Evolutionary conservation across 2,888 invertebrate species (phyloP).

Genomic region (Perizoma flavofasciatum): DNA sequence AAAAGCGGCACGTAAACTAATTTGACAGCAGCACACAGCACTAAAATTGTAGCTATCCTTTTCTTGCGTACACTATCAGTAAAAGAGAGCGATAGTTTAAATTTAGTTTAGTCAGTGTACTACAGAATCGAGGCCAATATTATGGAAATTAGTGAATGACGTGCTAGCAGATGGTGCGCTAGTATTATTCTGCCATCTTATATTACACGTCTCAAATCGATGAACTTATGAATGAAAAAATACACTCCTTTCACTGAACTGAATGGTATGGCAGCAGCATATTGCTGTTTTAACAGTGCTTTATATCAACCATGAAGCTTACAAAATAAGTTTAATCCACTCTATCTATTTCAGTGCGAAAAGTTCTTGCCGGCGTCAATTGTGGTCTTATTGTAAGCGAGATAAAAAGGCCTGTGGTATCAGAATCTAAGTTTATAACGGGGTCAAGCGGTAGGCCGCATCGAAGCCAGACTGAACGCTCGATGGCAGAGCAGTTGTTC

Average conservation of each 20-base stretch:
- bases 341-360: background rate
- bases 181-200: conserved; percentile 8
- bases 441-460: conserved; percentile 55
- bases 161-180: conserved; percentile 11
- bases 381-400: conserved; percentile 22
- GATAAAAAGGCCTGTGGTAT: conserved; percentile 32
- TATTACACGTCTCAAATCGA: background rate
- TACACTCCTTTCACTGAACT: too few relatives aligned
- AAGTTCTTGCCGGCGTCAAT: conserved; percentile 15
- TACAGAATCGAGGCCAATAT: too few relatives aligned
- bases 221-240: too few relatives aligned
- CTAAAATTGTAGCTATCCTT: too few relatives aligned
- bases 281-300: too few relatives aligned
- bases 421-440: conserved; percentile 46
- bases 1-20: too few relatives aligned
- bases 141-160: conserved; percentile 5
- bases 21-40: too few relatives aligned
- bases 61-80: too few relatives aligned
- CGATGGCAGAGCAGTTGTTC: conserved; percentile 58
- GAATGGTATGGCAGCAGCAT: too few relatives aligned
- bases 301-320: too few relatives aligned
- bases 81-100: too few relatives aligned
- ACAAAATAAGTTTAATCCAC: background rate
- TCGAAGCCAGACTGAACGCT: conserved; percentile 37
- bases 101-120: too few relatives aligned